Evolutionary conservation across 2,888 invertebrate genomes (phyloP), one percentile per base, ranked within the genome.

Genomic region (Sphecodes monilicornis): DNA sequence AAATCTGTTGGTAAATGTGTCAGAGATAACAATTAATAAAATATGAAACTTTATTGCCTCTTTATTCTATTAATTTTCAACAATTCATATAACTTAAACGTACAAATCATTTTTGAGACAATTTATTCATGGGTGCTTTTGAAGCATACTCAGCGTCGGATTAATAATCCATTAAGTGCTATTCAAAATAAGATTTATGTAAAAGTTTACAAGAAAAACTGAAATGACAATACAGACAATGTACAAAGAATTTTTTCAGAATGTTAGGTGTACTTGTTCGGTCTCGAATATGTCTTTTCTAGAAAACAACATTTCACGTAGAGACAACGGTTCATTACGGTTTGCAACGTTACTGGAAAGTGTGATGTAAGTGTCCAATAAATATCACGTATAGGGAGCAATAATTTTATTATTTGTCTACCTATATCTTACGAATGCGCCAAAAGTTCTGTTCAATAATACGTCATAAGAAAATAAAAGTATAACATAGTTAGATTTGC

Each of bases 361-460:
- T 57, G 39, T 72, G 60, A 64, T 71, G 60, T 50, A n/a, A 78
- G 22, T 57, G 54, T 43, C n/a, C 64, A 72, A 39, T 75, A 66
- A 46, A 66, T 72, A 70, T 72, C 64, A 11, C 36, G 39, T 76
- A 84, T 76, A 83, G 79, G 84, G 88, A 86, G 86, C 86, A 88
- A 90, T 88, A 82, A 85, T 80, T 91, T 91, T 91, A 91, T 91
- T 90, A 77, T 85, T 75, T 79, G 32, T 71, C 75, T 74, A 82
- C 60, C 71, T 75, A 72, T 84, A 84, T 83, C 80, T 86, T 87
- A 86, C 82, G 82, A 86, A 85, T 75, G 66, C 83, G 72, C 78
- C 57, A 76, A 78, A 78, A 82, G 68, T 68, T 72, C 76, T 73
- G 60, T 29, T 75, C 73, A 80, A 80, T 75, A 82, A 78, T 43